A percentile compares a stretch with the other conserved stretches of the same genome.
These are phyloP conservation scores for Drosophila novamexicana DNA, from an alignment of 1,140 invertebrate genomes.

Conservation along the genomic window DNA sequence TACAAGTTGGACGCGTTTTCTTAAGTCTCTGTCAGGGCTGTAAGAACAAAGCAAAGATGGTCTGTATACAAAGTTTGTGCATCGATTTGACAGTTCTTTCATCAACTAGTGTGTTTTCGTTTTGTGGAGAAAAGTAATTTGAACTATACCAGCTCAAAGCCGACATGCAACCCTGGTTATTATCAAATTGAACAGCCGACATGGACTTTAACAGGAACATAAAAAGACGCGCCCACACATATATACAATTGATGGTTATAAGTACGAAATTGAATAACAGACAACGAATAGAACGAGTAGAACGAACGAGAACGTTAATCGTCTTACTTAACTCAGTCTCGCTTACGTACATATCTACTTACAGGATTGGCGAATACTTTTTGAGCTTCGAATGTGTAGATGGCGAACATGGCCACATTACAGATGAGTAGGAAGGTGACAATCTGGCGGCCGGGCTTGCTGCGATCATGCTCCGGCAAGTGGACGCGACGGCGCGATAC, in stretches of 20 bases:
- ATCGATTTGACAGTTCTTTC: too few relatives aligned
- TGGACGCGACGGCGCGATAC: constrained; percentile 95
- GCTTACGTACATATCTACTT: constrained; percentile 85
- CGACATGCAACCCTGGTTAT: too few relatives aligned
- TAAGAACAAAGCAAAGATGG: too few relatives aligned
- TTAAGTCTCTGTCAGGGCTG: too few relatives aligned
- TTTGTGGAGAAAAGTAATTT: too few relatives aligned
- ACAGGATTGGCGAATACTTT: constrained; percentile 96
- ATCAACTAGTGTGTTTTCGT: too few relatives aligned
- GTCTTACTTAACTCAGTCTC: constrained; percentile 82
- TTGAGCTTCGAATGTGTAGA: constrained; percentile 98
- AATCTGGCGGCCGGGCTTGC: constrained; percentile 96
- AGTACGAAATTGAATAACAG: constrained; percentile 33
- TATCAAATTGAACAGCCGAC: too few relatives aligned
- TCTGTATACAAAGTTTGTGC: too few relatives aligned
- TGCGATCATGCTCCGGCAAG: constrained; percentile 94
- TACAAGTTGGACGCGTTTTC: neutral
- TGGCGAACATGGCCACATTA: constrained; percentile 97
- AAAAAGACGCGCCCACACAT: neutral
- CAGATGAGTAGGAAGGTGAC: constrained; percentile 97
- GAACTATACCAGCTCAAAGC: too few relatives aligned
- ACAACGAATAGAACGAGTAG: constrained; percentile 39
- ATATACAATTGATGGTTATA: neutral
- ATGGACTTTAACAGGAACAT: constrained; percentile 4
- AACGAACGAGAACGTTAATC: constrained; percentile 80